Evolutionary conservation across 37 sponge, comb jelly and placozoan genomes (phyloP).

Genomic region (Halisarca cf. caerulea): DNA sequence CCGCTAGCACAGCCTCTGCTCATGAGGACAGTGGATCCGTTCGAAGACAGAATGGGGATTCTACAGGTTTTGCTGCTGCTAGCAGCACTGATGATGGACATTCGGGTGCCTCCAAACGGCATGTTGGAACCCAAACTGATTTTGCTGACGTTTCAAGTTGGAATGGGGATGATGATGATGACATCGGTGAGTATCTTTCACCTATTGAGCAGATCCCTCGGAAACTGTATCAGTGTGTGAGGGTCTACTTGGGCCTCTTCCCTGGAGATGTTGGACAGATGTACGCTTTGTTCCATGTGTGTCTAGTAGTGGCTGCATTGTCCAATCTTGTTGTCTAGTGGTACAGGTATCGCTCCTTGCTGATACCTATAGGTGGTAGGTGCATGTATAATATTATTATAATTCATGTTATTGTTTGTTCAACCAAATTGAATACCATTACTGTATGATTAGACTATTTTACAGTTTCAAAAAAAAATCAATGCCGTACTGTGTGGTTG

Average conservation of each 20-base stretch:
- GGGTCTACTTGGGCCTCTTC: neutral
- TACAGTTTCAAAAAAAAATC: no score
- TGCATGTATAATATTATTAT: no score
- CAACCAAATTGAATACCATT: no score
- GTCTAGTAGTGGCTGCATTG: neutral
- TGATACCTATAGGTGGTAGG: no score
- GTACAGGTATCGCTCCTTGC: no score
- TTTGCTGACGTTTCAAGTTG: neutral
- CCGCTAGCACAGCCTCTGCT: no score
- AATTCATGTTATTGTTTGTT: no score
- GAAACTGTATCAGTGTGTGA: neutral
- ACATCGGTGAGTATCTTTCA: neutral
- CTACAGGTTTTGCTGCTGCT: neutral
- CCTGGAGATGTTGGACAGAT: conserved; percentile 11
- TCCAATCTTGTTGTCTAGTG: conserved; percentile 2
- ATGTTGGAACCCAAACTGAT: conserved; percentile 16
- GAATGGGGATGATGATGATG: neutral
- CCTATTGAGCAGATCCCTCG: neutral
- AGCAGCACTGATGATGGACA: neutral
- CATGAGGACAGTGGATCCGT: no score
- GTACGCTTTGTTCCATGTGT: conserved; percentile 17
- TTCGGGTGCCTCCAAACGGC: neutral
- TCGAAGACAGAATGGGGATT: neutral
- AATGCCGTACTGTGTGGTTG: no score
- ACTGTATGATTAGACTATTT: no score